These are phyloP conservation scores for Halichondria panicea DNA, from an alignment of 37 sponge, comb jelly and placozoan genomes.

Conservation along the genomic window DNA sequence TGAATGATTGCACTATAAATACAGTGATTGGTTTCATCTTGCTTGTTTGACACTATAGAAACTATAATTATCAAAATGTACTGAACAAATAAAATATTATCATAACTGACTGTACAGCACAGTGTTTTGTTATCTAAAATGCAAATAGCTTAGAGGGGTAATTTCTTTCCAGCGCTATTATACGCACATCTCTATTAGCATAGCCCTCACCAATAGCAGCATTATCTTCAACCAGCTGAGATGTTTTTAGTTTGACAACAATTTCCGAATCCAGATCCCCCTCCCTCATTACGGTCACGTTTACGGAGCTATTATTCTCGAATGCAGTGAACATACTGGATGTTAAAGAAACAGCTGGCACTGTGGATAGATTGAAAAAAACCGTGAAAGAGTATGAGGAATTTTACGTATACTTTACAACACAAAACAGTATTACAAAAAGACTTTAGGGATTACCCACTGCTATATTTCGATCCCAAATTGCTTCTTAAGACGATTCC, in stretches of 20 bases:
- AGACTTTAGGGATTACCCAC: neutral
- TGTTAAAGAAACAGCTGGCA: constrained; percentile 3
- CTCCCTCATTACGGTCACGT: neutral
- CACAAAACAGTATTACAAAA: neutral
- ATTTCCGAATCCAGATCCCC: neutral
- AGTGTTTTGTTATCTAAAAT: too few species aligned
- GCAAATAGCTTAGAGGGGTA: too few species aligned
- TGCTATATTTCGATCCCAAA: too few species aligned
- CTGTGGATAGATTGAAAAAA: neutral
- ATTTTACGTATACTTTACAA: constrained; percentile 10
- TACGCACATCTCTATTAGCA: too few species aligned
- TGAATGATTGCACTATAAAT: neutral
- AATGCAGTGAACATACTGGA: neutral
- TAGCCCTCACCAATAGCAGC: constrained; percentile 10
- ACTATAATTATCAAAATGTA: too few species aligned
- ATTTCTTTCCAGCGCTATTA: too few species aligned
- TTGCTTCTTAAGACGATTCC: too few species aligned
- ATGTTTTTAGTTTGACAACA: neutral
- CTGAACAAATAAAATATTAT: neutral
- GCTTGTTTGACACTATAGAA: too few species aligned
- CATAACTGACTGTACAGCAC: too few species aligned
- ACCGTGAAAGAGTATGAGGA: neutral
- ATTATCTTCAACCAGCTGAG: neutral
- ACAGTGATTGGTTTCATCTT: too few species aligned
- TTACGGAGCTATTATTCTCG: neutral